Percentiles rank a stretch among this genome's conserved stretches.
phyloP scores from a whole-genome alignment of 2,113 vertebrate genomes.

The Peromyscus maniculatus region DNA sequence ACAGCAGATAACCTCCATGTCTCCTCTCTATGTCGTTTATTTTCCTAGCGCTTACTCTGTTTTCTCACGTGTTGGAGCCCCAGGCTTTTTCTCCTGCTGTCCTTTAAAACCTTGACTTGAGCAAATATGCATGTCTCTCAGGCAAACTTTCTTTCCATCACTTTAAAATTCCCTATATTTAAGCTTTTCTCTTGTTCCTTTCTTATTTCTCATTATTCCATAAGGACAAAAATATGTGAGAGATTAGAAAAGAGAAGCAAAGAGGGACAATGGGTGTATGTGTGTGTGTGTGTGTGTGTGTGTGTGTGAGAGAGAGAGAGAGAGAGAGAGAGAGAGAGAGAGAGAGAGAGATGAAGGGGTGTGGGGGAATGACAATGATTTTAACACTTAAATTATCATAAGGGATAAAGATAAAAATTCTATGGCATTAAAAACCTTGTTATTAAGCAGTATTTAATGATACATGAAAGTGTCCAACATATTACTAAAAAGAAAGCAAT shows the following conservation, averaged over 20 bases:
- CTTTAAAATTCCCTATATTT: slow-evolving; percentile 18
- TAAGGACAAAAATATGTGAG: neutral
- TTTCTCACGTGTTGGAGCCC: neutral
- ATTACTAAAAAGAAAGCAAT: slow-evolving; percentile 4
- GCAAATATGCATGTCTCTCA: neutral
- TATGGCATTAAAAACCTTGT: slow-evolving; percentile 37
- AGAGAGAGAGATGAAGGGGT: neutral
- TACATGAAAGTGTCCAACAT: neutral
- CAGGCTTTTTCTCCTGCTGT: neutral
- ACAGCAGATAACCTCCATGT: neutral
- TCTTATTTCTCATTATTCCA: neutral
- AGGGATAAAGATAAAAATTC: slow-evolving; percentile 44
- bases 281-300: too few species aligned
- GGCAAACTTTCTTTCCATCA: neutral
- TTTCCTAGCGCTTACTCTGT: neutral
- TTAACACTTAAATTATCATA: slow-evolving; percentile 42
- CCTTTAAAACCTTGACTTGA: neutral
- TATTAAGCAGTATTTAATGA: slow-evolving; percentile 42
- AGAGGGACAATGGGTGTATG: neutral
- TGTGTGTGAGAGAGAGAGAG: neutral
- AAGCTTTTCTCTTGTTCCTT: neutral
- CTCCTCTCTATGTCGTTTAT: too few species aligned
- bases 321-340: neutral
- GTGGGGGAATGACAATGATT: neutral
- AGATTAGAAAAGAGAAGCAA: accelerated